Base-by-base conservation (phyloP, 2,888 invertebrate species). In the Eupithecia dodoneata region DNA sequence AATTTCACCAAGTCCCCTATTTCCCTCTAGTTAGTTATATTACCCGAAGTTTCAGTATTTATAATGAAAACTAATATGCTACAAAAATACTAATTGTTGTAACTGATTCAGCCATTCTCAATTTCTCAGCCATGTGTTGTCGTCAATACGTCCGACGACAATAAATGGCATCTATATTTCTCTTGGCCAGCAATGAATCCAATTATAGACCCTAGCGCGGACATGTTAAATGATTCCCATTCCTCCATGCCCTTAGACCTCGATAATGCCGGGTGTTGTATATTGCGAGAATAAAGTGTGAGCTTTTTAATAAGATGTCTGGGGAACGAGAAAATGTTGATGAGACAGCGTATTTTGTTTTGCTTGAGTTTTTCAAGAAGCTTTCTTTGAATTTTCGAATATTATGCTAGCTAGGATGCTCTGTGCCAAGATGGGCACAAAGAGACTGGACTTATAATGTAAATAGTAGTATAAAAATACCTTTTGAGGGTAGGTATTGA, bases 181-280 rank as follows among this genome's bases (percentile, higher is more conserved):
- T 87, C 85, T 80, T 83, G 79, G 85, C 87, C 85, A 86, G 92
- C 92, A 93, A 92, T 93, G 93, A 93, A 92, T 92, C 93, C 92
- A 93, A 93, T 93, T 92, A 93, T 91, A 89, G 91, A 84, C 86
- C 87, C 89, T 87, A 87, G 85, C 87, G 88, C 86, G 88, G 92
- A 92, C 90, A 89, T 93, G 92, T 91, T 93, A 90, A 93, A 93
- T 92, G 91, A 88, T 86, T 86, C 84, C 88, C 89, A 90, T 90
- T 89, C 89, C 88, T 87, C 83, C 77, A 83, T 71, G 66, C 81
- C 84, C 84, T 83, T 81, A 78, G 63, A 79, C 79, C 83, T 85
- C 87, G 80, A 85, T 86, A 88, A 86, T 83, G 63, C 63, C 18
- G 12, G 63, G 80, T 74, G 82, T 84, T 81, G 81, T 85, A 85